Base-by-base conservation (phyloP, 2,113 vertebrate genomes). In the Pungitius pungitius region DNA sequence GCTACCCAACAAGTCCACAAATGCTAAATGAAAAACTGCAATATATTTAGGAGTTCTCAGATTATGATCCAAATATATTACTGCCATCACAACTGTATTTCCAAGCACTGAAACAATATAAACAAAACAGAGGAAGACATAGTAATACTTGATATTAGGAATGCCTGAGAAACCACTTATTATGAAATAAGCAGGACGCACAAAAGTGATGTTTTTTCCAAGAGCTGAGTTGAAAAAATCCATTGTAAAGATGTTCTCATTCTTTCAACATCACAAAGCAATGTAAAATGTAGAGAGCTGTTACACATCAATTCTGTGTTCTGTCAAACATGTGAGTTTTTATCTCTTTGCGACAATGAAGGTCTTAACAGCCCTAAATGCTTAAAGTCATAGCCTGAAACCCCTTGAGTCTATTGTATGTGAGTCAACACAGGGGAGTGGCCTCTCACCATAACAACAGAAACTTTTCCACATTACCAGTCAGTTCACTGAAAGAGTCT, bases 1-100 rank as follows among this genome's bases (percentile, higher is more conserved):
- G 68, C 65, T 93, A 4, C 82, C 82, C 57, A 81, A 80, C 40
- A 94, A 6, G 81, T 94, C 92, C 27, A 80, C 74, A 55, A 94
- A 64, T 6, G 90, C 93, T 43, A 94, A 17, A 64, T 90, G 90
- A 51, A 93, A 92, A 26, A 94, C 90, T 14, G 76, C 84, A 55
- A 93, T 56, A 59, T 93, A 93, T 72, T 94, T 94, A 2, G 92
- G 90, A 37, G 87, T 91, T 57, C 89, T 83, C n/a, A 93, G 82
- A 26, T 33, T 83, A 14, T 56, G 80, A 47, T 90, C 90, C 27
- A 89, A 49, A 49, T 37, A 75, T 42, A 92, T 91, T 24, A 91
- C 56, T 27, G 79, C 35, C 85, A 91, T 90, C 4, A 93, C 89
- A 54, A 61, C 18, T 18, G 66, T 30, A 55, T 92, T 92, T 61